These are phyloP conservation scores for Ochropacha duplaris DNA, from an alignment of 2,888 invertebrate species.

Conservation along the genomic window DNA sequence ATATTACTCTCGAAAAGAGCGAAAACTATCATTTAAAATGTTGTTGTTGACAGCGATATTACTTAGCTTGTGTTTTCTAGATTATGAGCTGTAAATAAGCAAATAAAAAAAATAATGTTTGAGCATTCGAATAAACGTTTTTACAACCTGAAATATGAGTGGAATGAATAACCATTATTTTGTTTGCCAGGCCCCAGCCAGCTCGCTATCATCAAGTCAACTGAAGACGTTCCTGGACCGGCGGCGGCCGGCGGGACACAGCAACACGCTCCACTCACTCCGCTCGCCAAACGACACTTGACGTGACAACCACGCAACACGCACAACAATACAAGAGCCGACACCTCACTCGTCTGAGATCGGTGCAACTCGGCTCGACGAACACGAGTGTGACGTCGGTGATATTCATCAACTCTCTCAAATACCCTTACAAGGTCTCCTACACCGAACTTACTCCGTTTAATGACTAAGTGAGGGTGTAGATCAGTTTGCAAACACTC, in stretches of 20 bases:
- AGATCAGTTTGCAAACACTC: not conserved
- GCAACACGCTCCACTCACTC: constrained; percentile 58
- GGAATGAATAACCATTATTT: not conserved
- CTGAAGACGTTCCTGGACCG: constrained; percentile 75
- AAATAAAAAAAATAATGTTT: too few relatives aligned
- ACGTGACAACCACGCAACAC: constrained; percentile 26
- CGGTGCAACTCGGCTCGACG: not conserved
- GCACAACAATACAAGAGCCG: constrained; percentile 5
- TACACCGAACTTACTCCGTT: not conserved
- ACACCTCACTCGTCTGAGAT: not conserved
- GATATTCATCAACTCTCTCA: not conserved
- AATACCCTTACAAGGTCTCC: not conserved
- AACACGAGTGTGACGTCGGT: not conserved
- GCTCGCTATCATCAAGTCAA: constrained; percentile 59
- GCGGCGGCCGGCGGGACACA: constrained; percentile 71
- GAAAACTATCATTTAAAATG: too few relatives aligned
- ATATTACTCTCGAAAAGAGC: not conserved
- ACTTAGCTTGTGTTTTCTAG: too few relatives aligned
- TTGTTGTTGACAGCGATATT: too few relatives aligned
- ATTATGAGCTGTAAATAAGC: too few relatives aligned
- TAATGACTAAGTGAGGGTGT: not conserved
- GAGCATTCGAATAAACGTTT: too few relatives aligned
- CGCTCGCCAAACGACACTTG: constrained; percentile 73
- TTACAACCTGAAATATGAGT: too few relatives aligned
- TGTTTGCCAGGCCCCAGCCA: constrained; percentile 53